Base-by-base conservation (phyloP, 2,888 invertebrate genomes). In the Hyppa rectilinea region DNA sequence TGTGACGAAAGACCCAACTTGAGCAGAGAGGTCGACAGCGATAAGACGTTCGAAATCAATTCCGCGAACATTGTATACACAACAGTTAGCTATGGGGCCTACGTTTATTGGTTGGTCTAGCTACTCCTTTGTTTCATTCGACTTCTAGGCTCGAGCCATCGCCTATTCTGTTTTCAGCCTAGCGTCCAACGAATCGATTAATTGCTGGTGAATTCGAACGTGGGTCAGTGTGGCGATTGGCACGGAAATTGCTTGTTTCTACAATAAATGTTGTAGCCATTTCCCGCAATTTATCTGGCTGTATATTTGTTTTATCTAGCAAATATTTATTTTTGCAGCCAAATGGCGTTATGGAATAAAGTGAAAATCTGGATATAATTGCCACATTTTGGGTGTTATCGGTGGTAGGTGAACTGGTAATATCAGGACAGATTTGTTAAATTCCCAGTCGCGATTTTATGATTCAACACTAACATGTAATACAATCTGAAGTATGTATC, bases 1-100 rank as follows among this genome's bases (percentile, higher is more conserved):
- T 77, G 73, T 78, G 78, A 71, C 83, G 61, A 84, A 82, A 82
- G 49, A 66, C 53, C 59, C 45, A 70, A 78, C 61, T 77, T 70
- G 50, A 63, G 65, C 80, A 64, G 68, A 80, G 74, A 72, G 75
- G 75, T 64, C 68, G 61, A 0, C 45, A 34, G 52, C 64, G 71
- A 82, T 84, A 85, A 76, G 74, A 67, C 62, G 61, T 67, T 82
- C 1, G 40, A 64, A 78, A 73, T 72, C 68, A 75, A 73, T 71
- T 74, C 62, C 45, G 62, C 65, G 64, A 82, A 58, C 50, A 73
- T 50, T 53, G 55, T 53, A 40, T 68, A 62, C 49, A 78, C 52
- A 80, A 82, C 76, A 50, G 75, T 56, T 75, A 60, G 64, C 55
- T 70, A 66, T 62, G 40, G 34, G 6, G 40, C 40, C 23, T 76